Conservation (phyloP, 2,888 invertebrate species). For the Lagria hirta region DNA sequence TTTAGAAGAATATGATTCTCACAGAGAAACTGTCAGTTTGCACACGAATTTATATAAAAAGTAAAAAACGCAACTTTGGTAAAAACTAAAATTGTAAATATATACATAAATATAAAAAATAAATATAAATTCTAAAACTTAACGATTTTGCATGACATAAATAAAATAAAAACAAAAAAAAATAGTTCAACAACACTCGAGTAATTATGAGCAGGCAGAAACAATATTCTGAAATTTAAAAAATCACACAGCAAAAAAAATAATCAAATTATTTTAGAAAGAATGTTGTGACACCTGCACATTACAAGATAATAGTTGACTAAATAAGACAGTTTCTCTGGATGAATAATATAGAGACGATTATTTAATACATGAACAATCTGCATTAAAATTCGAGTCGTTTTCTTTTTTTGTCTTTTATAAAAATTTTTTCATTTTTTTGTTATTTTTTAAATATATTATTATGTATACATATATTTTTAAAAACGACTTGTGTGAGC, state of each 20-base stretch:
- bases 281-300: too few relatives aligned
- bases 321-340: slow-evolving; percentile 32
- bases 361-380: slow-evolving; percentile 54
- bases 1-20: slow-evolving; percentile 50
- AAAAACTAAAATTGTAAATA: slow-evolving; percentile 22
- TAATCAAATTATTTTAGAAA: too few relatives aligned
- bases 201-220: too few relatives aligned
- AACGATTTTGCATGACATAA: slow-evolving; percentile 23
- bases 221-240: too few relatives aligned
- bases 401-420: slow-evolving; percentile 39
- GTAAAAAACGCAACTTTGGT: slow-evolving; percentile 5
- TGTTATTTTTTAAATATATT: slow-evolving; percentile 35
- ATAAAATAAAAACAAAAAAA: slow-evolving; percentile 14
- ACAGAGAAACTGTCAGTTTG: slow-evolving; percentile 35
- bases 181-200: slow-evolving; percentile 1
- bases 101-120: slow-evolving; percentile 33
- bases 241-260: too few relatives aligned
- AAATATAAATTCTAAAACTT: slow-evolving; percentile 24
- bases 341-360: slow-evolving; percentile 48
- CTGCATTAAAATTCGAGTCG: slow-evolving; percentile 53
- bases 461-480: slow-evolving; percentile 54
- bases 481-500: slow-evolving; percentile 53
- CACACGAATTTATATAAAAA: slow-evolving; percentile 7
- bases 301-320: slow-evolving; percentile 1
- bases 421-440: slow-evolving; percentile 39